Conservation (phyloP, 2,797 vertebrate genomes). For the Cossypha polioptera region DNA sequence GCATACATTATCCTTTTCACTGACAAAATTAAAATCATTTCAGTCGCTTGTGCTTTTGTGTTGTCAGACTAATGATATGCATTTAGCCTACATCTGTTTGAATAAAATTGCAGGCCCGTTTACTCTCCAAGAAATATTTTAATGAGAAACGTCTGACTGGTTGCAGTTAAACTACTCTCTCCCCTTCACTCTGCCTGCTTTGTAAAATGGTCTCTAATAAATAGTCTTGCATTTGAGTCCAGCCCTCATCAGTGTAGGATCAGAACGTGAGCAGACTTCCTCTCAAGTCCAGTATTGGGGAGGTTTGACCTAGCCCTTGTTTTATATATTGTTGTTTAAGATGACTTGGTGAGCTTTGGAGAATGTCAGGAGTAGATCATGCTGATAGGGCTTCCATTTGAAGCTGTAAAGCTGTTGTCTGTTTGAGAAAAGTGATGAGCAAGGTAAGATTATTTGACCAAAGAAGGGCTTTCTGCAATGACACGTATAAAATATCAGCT, state of each 20-base stretch:
- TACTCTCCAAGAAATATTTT: slow-evolving; percentile 59
- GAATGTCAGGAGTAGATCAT: neutral
- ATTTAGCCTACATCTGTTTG: slow-evolving; percentile 48
- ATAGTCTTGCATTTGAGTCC: neutral
- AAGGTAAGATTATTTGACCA: slow-evolving; percentile 24
- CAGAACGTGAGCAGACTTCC: neutral
- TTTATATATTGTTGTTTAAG: neutral
- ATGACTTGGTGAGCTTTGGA: slow-evolving; percentile 14
- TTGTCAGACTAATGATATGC: slow-evolving; percentile 22
- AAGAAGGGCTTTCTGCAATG: neutral
- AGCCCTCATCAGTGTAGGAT: neutral
- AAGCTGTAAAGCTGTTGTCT: neutral
- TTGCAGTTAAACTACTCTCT: neutral
- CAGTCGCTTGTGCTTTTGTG: slow-evolving; percentile 11
- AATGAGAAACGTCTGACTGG: slow-evolving; percentile 55
- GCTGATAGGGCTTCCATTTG: neutral
- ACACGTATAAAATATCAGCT: rapidly evolving
- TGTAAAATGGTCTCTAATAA: slow-evolving; percentile 28
- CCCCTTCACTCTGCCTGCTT: slow-evolving; percentile 6
- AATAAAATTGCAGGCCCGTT: slow-evolving; percentile 38
- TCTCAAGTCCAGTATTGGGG: neutral
- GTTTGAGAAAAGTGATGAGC: neutral
- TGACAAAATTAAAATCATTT: slow-evolving; percentile 46
- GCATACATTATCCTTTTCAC: slow-evolving; percentile 56
- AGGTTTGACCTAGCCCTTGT: neutral